These are phyloP conservation scores for Leptopilina clavipes DNA, from an alignment of 1,140 invertebrate species.

Conservation along the genomic window DNA sequence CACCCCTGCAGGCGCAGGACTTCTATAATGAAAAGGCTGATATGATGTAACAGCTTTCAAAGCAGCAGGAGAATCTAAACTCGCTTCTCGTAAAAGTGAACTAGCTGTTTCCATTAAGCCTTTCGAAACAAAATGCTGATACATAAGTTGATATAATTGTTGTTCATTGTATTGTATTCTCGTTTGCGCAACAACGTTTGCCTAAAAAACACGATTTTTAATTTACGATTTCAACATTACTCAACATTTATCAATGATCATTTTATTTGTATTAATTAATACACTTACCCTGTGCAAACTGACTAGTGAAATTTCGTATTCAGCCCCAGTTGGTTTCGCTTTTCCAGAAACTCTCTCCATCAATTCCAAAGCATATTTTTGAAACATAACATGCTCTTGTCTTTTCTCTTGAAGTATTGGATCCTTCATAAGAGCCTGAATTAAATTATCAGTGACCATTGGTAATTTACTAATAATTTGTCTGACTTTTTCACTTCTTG, in stretches of 20 bases:
- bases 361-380: constrained; percentile 94
- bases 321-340: constrained; percentile 85
- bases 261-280: too few species aligned
- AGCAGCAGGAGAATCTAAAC: constrained; percentile 71
- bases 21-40: constrained; percentile 78
- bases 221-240: not conserved
- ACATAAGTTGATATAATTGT: constrained; percentile 93
- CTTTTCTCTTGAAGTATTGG: constrained; percentile 97
- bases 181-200: constrained; percentile 96
- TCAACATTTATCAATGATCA: too few species aligned
- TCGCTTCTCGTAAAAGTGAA: constrained; percentile 85
- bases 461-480: constrained; percentile 98
- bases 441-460: constrained; percentile 93
- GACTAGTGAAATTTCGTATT: constrained; percentile 87
- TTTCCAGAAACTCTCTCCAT: constrained; percentile 94
- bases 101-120: constrained; percentile 85
- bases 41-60: constrained; percentile 73
- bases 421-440: constrained; percentile 96
- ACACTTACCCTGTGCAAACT: constrained; percentile 86
- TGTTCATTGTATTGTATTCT: constrained; percentile 94
- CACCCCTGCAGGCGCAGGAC: constrained; percentile 68
- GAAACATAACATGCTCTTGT: constrained; percentile 95
- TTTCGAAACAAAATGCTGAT: constrained; percentile 88
- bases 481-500: constrained; percentile 91
- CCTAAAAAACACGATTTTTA: constrained; percentile 74